Evolutionary conservation across 2,797 vertebrate species (phyloP), one percentile per base, ranked within the genome.

Genomic region (Crocodylus rhombifer): DNA sequence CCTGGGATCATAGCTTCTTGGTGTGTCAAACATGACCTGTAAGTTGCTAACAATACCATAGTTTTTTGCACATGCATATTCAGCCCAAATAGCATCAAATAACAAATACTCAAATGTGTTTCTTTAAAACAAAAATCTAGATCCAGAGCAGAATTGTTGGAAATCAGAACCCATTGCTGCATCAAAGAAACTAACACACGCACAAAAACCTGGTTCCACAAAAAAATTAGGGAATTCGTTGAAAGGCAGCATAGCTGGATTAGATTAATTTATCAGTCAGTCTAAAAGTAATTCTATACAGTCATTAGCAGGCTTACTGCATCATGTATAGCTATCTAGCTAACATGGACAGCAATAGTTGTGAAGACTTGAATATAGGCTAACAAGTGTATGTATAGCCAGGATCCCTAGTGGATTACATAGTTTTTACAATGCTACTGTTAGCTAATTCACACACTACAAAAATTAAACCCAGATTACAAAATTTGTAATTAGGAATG

Each of bases 1-100:
- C 55, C 56, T 58, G 42, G n/a, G 55, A 26, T 20, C 42, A 76
- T 16, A 30, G 74, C 25, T 7, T 57, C 55, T 76, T 21, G 74
- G 42, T 17, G 26, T 76, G n/a, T 56, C 8, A 95, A 81, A 86
- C 60, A 82, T 61, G 77, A 91, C 83, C 55, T 25, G 77, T 71
- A 55, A 36, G 81, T 93, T 75, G 91, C 36, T 93, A 89, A 30
- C 75, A 92, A 56, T 73, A 51, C 33, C 14, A 80, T 11, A 85
- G 62, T 77, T 88, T 85, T 86, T 16, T 20, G 77, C 84, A 90
- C 42, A 56, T 13, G 75, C 81, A 81, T 57, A 33, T 55, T 84
- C 67, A 88, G 86, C 76, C 65, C 81, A 80, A 94, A 82, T 55
- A 88, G 82, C 80, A 77, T 86, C 57, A 94, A 67, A 84, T 18